Evolutionary conservation across 2,888 invertebrate species (phyloP), one percentile per base, ranked within the genome.

Genomic region (Plutella xylostella): DNA sequence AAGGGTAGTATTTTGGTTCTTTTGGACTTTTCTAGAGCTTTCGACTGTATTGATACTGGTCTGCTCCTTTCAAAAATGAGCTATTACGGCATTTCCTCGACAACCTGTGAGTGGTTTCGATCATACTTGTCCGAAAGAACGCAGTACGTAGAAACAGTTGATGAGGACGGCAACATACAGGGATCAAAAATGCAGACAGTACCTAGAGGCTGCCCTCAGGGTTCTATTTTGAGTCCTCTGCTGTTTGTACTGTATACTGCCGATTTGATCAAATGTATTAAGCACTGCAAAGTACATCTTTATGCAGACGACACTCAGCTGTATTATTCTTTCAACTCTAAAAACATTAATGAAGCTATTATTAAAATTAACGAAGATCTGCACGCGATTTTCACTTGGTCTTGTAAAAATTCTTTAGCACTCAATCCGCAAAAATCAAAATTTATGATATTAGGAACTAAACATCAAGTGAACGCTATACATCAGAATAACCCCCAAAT

Each of bases 261-360:
- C 2, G 50, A 48, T 42, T 35, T 51, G 1, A 9, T 30, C 1
- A 39, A 12, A 2, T 6, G 11, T 14, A 46, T 51, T 12, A 22
- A 39, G 14, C 14, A 46, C 17, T 50, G 48, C 11, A 34, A 42
- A 9, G 48, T 46, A 25, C 49, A 49, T 21, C 5, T 46, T 1
- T 49, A 51, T 19, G 49, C 48, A 1, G 46, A 50, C 30, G 50
- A 48, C 17, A 9, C 48, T 2, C 51, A 47, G 21, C 1, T 50
- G 2, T 50, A 48, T 25, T 33, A 37, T 1, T 44, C 48, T 3
- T 31, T 28, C 7, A 17, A 28, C 1, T 46, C 37, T 11, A 11
- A 14, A 11, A 11, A 44, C 1, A 17, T 18, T 0, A 1, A 20
- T 1, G 3, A 2, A 4, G 20, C 43, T 9, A 5, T 44, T 2